These are phyloP conservation scores for Nipponacmea schrenckii DNA, from an alignment of 2,888 invertebrate species.

Conservation along the genomic window DNA sequence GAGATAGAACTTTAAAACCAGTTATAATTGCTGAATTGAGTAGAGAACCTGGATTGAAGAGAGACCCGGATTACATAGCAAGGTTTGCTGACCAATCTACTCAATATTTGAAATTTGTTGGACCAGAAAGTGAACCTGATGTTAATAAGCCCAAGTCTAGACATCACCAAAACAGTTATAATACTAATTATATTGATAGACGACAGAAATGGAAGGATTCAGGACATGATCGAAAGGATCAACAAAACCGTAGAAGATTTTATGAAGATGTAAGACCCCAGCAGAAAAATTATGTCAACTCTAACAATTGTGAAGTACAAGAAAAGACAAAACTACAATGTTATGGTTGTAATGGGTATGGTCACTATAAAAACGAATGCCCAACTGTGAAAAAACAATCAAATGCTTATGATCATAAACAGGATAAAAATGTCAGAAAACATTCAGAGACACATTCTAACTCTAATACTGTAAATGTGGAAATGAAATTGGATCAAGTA, in stretches of 20 bases:
- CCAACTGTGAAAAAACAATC: not conserved
- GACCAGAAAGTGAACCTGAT: not conserved
- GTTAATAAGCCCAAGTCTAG: too few relatives aligned
- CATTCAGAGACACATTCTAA: too few relatives aligned
- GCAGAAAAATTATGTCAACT: too few relatives aligned
- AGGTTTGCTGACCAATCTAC: not conserved
- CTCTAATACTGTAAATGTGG: not conserved
- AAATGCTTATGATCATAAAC: too few relatives aligned
- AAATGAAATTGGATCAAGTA: not conserved
- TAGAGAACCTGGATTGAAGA: not conserved
- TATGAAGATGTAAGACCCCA: too few relatives aligned
- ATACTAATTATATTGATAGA: not conserved
- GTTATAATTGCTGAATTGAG: not conserved
- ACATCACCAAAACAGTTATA: not conserved
- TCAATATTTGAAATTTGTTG: not conserved
- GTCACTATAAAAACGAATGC: not conserved
- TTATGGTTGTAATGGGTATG: not conserved
- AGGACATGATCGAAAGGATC: not conserved
- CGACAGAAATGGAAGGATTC: not conserved
- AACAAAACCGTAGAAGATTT: too few relatives aligned
- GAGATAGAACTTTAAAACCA: not conserved
- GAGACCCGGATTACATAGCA: not conserved
- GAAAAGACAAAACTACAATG: not conserved
- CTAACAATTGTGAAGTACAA: too few relatives aligned
- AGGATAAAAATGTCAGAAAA: too few relatives aligned